Conservation (phyloP, 2,797 vertebrate species). For the Rhadinocentrus ornatus region DNA sequence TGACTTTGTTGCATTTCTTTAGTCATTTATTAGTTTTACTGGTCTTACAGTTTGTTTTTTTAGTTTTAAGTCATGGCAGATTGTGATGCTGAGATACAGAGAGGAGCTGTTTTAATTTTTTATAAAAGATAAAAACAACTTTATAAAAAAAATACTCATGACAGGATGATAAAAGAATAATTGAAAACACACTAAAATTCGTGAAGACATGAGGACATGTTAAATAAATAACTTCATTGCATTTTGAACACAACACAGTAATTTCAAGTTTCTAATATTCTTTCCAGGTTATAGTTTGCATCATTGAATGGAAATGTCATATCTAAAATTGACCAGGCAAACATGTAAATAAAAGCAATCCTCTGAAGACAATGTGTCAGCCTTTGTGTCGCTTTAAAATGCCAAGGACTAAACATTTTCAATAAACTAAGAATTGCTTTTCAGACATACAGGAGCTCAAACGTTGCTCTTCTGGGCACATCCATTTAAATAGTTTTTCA, state of each 20-base stretch:
- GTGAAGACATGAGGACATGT: constrained; percentile 15
- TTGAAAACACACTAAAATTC: constrained; percentile 5
- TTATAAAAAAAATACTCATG: constrained; percentile 1
- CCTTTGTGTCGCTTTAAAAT: constrained; percentile 27
- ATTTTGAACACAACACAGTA: constrained; percentile 8
- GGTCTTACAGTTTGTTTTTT: background rate
- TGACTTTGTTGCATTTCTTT: background rate
- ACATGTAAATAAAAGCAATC: constrained; percentile 10
- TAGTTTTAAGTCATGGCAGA: background rate
- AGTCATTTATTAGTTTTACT: background rate
- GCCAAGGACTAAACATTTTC: constrained; percentile 39
- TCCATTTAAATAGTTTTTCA: constrained; percentile 52
- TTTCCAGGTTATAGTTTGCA: no score
- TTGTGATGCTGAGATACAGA: background rate
- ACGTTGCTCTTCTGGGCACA: constrained; percentile 37
- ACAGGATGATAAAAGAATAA: constrained; percentile 32
- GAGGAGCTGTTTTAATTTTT: background rate
- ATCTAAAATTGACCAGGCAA: constrained; percentile 4
- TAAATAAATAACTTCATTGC: constrained; percentile 32
- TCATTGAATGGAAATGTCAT: background rate
- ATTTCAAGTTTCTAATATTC: background rate
- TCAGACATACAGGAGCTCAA: constrained; percentile 30
- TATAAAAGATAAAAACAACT: constrained; percentile 2
- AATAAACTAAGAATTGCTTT: constrained; percentile 50
- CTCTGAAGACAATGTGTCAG: background rate